Base-by-base conservation (phyloP, 1,140 invertebrate genomes). In the Anastrepha obliqua region DNA sequence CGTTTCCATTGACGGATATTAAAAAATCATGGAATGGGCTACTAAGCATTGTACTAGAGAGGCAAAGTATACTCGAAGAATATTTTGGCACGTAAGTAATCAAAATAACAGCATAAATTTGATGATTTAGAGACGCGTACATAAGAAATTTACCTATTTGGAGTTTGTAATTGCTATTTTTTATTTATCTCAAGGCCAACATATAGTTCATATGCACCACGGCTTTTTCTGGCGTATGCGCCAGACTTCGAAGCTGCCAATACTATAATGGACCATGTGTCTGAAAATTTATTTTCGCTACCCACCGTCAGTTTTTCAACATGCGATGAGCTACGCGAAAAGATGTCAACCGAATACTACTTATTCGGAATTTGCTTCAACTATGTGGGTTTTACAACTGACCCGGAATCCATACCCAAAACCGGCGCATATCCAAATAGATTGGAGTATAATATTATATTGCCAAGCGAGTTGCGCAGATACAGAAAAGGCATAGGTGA, bases 391-490 rank as follows among this genome's bases (percentile, higher is more conserved):
- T 55, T 55, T 81, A 13, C 20, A 20, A 81, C 29, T 58, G 74
- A 81, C 11, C 9, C 74, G 1, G 74, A 81, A 55, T 81, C 74
- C 44, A 55, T 55, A 20, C 9, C 51, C 6, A 74, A 74, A 74
- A n/a, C 55, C 17, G 47, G 74, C n/a, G 20, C 55, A 29, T 81
- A 81, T 58, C 74, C 74, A 20, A 81, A 81, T 55, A 55, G 74
- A 55, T 81, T 81, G 74, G 74, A 81, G 3, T 81, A 20, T 81
- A 20, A 9, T 20, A 51, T 81, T 29, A 81, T 81, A 47, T 81
- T 81, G 3, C 74, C 74, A 8, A 58, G 74, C 20, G 74, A 81
- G 11, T 55, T 81, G 74, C 74, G 74, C 8, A 55, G 17, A n/a
- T 81, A 81, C 44, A 51, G 55, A 15, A n/a, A 29, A 20, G 17